Evolutionary conservation across 2,113 vertebrate species (phyloP).

Genomic region (Pteronura brasiliensis): DNA sequence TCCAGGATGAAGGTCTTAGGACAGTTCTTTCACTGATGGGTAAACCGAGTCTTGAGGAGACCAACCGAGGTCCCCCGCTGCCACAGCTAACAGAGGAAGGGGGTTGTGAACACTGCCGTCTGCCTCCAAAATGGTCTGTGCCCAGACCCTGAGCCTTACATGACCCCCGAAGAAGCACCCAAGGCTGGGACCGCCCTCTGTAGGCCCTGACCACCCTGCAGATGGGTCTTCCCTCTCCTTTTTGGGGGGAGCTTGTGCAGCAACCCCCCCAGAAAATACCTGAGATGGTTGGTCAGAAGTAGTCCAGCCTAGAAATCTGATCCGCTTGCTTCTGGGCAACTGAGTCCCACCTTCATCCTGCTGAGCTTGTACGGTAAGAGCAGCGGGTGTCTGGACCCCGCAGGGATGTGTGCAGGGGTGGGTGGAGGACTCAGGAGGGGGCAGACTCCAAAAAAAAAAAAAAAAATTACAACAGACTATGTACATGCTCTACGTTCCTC

Average conservation of each 20-base stretch:
- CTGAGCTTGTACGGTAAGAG: rapidly evolving
- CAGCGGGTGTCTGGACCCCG: not conserved
- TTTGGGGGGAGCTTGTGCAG: no score
- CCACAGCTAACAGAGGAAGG: not conserved
- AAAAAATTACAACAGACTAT: not conserved
- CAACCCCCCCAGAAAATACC: not conserved
- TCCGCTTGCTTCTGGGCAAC: not conserved
- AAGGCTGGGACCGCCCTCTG: rapidly evolving
- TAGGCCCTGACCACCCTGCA: not conserved
- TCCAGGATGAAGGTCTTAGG: not conserved
- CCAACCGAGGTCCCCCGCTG: rapidly evolving
- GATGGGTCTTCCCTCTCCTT: not conserved
- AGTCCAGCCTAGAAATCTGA: not conserved
- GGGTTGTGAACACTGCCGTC: not conserved
- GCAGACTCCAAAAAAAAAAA: not conserved
- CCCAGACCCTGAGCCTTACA: not conserved
- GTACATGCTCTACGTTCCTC: not conserved
- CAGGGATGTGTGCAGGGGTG: not conserved
- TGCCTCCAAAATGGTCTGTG: not conserved
- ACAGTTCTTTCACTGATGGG: not conserved
- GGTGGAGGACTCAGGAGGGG: not conserved
- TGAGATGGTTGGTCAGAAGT: not conserved
- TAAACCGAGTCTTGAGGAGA: not conserved
- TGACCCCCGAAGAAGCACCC: no score
- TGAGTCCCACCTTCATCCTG: rapidly evolving